Percentiles rank a stretch among this genome's conserved stretches.
phyloP scores from a whole-genome alignment of 30 jellyfish, hydroid and myxozoan genomes.

The Turritopsis rubra region DNA sequence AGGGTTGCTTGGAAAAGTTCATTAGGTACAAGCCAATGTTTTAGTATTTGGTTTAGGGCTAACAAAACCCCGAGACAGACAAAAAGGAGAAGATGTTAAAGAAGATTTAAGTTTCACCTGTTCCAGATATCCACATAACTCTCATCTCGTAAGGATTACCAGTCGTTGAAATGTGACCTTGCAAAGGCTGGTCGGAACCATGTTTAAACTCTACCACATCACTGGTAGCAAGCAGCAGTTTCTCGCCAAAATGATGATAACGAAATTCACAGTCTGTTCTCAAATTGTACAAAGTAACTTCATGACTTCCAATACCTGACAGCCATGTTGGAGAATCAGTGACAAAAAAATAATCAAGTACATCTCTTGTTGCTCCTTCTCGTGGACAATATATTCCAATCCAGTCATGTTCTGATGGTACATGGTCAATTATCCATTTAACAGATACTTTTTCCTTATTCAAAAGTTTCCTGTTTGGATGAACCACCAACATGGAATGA shows the following conservation, averaged over 20 bases:
- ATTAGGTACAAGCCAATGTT: no score
- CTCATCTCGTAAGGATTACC: constrained; percentile 56
- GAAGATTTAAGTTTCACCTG: constrained; percentile 26
- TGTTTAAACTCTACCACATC: constrained; percentile 10
- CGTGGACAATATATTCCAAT: constrained; percentile 77
- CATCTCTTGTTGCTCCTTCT: constrained; percentile 31
- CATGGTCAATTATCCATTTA: constrained; percentile 41
- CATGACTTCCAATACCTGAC: constrained; percentile 43
- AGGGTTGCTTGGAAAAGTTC: no score
- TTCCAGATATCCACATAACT: constrained; percentile 58
- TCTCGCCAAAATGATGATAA: constrained; percentile 28
- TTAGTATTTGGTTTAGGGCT: no score
- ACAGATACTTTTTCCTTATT: constrained; percentile 64
- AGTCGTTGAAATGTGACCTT: constrained; percentile 45
- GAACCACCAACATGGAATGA: background rate
- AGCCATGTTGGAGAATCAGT: constrained; percentile 62
- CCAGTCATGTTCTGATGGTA: constrained; percentile 64
- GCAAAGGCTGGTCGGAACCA: constrained; percentile 41
- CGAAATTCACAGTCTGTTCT: constrained; percentile 53
- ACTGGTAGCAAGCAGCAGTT: constrained; percentile 33
- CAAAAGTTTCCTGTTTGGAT: background rate
- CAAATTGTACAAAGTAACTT: constrained; percentile 50
- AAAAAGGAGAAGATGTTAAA: no score
- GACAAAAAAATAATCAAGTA: constrained; percentile 47
- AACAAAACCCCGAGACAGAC: no score